Percentiles rank a stretch among this genome's conserved stretches.
These are phyloP conservation scores for Zosterops borbonicus DNA, from an alignment of 2,113 vertebrate species.

Conservation along the genomic window DNA sequence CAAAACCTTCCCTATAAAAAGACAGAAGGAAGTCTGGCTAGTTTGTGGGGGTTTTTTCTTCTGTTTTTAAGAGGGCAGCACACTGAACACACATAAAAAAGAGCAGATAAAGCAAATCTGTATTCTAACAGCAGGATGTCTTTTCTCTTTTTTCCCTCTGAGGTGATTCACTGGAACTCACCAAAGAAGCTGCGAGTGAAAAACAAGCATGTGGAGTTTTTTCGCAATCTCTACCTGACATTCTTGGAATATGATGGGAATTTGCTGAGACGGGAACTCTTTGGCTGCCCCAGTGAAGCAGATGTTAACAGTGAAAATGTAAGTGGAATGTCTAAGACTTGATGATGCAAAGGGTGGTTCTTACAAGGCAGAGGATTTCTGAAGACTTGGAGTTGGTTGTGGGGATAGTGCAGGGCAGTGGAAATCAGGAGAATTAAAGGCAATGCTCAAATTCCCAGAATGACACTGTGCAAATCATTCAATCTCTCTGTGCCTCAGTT, in stretches of 20 bases:
- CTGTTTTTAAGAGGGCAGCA: neutral
- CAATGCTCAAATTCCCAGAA: neutral
- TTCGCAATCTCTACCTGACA: constrained; percentile 96
- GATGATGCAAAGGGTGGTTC: neutral
- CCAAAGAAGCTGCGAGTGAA: constrained; percentile 97
- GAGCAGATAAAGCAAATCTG: neutral
- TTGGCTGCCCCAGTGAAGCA: constrained; percentile 92
- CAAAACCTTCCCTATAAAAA: neutral
- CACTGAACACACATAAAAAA: neutral
- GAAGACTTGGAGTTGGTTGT: neutral
- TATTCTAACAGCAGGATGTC: constrained; percentile 30
- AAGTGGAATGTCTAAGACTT: constrained; percentile 50
- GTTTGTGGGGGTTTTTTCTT: neutral
- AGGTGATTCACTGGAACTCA: constrained; percentile 99
- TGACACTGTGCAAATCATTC: neutral
- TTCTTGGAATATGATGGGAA: constrained; percentile 98
- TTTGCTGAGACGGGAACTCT: constrained; percentile 90
- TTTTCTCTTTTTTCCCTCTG: neutral
- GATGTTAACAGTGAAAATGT: constrained; percentile 96
- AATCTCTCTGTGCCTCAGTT: neutral
- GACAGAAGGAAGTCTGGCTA: neutral
- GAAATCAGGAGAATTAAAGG: neutral
- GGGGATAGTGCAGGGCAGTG: rapidly evolving
- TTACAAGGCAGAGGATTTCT: neutral
- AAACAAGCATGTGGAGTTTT: constrained; percentile 99